These are phyloP conservation scores for Synanceia verrucosa DNA, from an alignment of 2,797 vertebrate species.

Conservation along the genomic window DNA sequence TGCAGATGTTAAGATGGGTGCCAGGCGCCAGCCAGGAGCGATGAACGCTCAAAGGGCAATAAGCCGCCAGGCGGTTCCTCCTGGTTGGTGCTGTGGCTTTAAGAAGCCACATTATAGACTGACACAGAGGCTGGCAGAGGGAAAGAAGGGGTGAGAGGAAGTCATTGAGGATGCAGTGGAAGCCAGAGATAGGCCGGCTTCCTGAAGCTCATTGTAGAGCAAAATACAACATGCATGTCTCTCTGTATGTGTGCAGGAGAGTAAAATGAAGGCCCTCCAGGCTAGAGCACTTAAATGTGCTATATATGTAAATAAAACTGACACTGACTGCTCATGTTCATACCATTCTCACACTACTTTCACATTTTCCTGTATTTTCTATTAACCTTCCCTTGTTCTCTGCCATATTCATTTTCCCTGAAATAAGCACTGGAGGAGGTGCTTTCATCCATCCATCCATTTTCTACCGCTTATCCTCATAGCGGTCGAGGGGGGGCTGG, in stretches of 20 bases:
- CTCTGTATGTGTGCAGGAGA: conserved; percentile 6
- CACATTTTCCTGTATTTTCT: not conserved
- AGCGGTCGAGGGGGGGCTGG: too few species aligned
- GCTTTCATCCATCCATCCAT: too few species aligned
- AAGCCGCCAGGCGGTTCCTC: conserved; percentile 45
- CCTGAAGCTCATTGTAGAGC: conserved; percentile 61
- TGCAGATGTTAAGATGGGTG: conserved; percentile 46
- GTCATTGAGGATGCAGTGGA: conserved; percentile 55
- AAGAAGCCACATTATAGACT: conserved; percentile 39
- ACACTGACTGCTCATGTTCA: not conserved
- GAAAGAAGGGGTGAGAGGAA: conserved; percentile 39
- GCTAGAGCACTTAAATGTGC: too few species aligned
- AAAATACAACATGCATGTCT: conserved; percentile 26
- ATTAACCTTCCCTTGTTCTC: not conserved
- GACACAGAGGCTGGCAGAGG: conserved; percentile 27
- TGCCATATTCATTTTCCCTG: not conserved
- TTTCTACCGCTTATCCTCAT: too few species aligned
- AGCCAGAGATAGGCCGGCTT: conserved; percentile 65
- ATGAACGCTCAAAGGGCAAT: conserved; percentile 42
- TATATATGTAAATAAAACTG: too few species aligned
- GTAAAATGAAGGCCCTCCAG: not conserved
- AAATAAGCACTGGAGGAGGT: not conserved
- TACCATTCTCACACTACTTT: not conserved
- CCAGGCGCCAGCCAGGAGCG: conserved; percentile 25
- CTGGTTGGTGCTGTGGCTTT: conserved; percentile 46